Evolutionary conservation across 2,113 vertebrate species (phyloP).

Genomic region (Numenius arquata): DNA sequence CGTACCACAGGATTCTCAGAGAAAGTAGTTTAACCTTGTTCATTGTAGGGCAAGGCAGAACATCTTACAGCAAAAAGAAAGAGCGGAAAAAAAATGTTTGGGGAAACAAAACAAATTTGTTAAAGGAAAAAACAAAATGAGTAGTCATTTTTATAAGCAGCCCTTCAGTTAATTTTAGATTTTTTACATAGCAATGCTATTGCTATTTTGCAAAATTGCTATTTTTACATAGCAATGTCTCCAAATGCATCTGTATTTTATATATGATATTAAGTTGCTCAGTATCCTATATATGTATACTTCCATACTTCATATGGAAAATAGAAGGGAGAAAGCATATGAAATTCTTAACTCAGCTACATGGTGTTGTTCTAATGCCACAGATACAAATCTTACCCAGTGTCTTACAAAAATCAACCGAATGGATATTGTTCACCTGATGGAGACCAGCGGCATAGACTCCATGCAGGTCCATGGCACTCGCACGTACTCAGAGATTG

Average conservation of each 20-base stretch:
- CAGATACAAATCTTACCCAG: slow-evolving; percentile 84
- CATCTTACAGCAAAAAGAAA: neutral
- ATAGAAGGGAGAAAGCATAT: neutral
- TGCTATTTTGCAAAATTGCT: too few relatives aligned
- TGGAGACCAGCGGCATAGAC: slow-evolving; percentile 83
- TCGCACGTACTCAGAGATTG: slow-evolving; percentile 87
- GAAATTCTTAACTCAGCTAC: neutral
- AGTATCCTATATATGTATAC: neutral
- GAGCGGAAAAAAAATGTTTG: neutral
- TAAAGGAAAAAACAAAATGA: rapidly evolving
- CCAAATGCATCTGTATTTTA: neutral
- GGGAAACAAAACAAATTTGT: neutral
- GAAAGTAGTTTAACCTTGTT: neutral
- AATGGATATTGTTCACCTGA: slow-evolving; percentile 96
- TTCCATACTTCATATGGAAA: neutral
- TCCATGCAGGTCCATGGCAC: slow-evolving; percentile 72
- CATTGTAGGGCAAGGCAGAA: neutral
- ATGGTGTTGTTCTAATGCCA: neutral
- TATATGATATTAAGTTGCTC: neutral
- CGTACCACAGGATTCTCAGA: neutral
- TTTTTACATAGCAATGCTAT: neutral
- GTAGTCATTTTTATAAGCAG: neutral
- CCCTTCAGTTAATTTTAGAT: neutral
- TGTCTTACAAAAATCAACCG: slow-evolving; percentile 94
- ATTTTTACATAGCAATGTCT: neutral